These are phyloP conservation scores for Daktulosphaira vitifoliae DNA, from an alignment of 1,140 invertebrate genomes.

Conservation along the genomic window DNA sequence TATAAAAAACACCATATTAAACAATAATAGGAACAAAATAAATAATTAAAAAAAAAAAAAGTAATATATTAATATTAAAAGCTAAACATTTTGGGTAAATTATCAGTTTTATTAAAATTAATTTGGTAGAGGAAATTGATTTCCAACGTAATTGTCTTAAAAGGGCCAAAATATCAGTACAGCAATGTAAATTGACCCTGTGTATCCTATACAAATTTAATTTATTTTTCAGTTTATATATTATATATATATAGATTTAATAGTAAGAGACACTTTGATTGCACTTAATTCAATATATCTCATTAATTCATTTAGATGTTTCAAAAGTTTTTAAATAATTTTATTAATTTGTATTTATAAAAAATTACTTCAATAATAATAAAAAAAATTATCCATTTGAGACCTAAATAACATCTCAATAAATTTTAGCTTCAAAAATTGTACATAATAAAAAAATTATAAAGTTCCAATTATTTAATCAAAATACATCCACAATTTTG, in stretches of 20 bases:
- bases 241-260: not conserved
- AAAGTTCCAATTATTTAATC: too few species aligned
- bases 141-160: not conserved
- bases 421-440: too few species aligned
- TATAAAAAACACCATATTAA: not conserved
- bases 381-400: too few species aligned
- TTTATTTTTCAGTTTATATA: not conserved
- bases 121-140: constrained; percentile 14
- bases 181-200: constrained; percentile 22
- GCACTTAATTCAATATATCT: constrained; percentile 5
- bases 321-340: too few species aligned
- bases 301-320: too few species aligned
- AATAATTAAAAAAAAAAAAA: constrained; percentile 24
- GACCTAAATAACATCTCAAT: too few species aligned
- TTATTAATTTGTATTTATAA: not conserved
- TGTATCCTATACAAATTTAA: constrained; percentile 24
- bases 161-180: constrained; percentile 9
- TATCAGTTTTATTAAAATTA: not conserved
- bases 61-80: not conserved
- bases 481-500: too few species aligned
- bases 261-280: not conserved
- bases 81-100: constrained; percentile 11
- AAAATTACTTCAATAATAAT: too few species aligned
- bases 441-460: too few species aligned
- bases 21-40: constrained; percentile 27